Percentiles rank a stretch among this genome's conserved stretches.
phyloP scores from a whole-genome alignment of 2,888 invertebrate genomes.

The Limenitis camilla region DNA sequence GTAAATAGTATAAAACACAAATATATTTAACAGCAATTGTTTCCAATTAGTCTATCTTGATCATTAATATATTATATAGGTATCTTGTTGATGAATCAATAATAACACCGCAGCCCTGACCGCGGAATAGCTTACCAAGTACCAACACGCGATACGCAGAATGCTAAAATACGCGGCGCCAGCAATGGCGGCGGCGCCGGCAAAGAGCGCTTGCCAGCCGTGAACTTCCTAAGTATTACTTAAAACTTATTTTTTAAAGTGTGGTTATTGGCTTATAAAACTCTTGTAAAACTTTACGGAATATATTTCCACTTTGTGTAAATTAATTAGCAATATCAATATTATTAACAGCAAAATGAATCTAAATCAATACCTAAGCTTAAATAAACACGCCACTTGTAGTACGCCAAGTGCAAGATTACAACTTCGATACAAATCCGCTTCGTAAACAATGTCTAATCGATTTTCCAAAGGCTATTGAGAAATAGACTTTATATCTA shows the following conservation, averaged over 20 bases:
- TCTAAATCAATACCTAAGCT: conserved; percentile 7
- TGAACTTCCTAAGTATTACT: conserved; percentile 21
- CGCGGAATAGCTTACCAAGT: conserved; percentile 40
- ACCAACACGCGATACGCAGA: conserved; percentile 44
- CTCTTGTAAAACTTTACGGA: no score
- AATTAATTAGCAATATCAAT: no score
- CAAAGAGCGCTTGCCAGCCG: conserved; percentile 18
- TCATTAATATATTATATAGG: not conserved
- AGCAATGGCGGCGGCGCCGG: conserved; percentile 36
- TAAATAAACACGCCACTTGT: conserved; percentile 18
- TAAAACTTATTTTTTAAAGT: not conserved
- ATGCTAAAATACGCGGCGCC: conserved; percentile 49
- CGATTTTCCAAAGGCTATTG: conserved; percentile 36
- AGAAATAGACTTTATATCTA: conserved; percentile 28
- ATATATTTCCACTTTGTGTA: no score
- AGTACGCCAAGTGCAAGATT: conserved; percentile 39
- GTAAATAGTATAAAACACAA: no score
- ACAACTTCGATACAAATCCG: conserved; percentile 51
- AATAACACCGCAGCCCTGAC: conserved; percentile 26
- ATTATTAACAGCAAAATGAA: not conserved
- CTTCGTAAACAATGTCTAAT: conserved; percentile 51
- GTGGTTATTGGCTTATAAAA: no score
- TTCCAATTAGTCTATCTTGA: no score
- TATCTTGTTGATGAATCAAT: not conserved
- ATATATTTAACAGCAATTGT: not conserved